Percentiles rank a stretch among this genome's conserved stretches.
These are phyloP conservation scores for Cyanocitta stelleri DNA, from an alignment of 2,113 vertebrate species.

Conservation along the genomic window DNA sequence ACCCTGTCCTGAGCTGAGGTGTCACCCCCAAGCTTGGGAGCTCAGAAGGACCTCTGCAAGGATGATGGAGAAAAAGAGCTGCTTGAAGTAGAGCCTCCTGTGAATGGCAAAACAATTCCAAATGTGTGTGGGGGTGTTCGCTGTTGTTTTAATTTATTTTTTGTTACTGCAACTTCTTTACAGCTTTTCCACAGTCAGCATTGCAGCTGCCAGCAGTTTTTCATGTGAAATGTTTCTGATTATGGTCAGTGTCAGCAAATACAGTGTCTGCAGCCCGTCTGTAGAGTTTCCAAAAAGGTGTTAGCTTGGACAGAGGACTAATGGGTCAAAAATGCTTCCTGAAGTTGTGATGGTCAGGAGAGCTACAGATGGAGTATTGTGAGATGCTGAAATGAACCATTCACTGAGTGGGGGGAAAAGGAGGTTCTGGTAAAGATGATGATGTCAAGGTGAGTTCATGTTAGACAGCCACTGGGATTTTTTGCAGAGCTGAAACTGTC, in stretches of 20 bases:
- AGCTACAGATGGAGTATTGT: neutral
- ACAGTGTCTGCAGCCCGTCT: neutral
- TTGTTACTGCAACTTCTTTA: neutral
- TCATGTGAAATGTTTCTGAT: neutral
- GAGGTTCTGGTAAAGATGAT: neutral
- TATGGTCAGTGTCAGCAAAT: neutral
- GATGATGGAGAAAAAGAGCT: neutral
- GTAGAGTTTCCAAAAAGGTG: neutral
- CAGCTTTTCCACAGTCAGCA: neutral
- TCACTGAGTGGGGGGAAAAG: neutral
- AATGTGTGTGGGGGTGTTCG: accelerated
- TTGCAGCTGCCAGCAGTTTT: neutral
- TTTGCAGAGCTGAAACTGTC: neutral
- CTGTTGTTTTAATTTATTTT: neutral
- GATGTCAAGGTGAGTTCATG: neutral
- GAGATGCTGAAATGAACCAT: neutral
- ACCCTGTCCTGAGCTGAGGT: neutral
- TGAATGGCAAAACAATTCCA: neutral
- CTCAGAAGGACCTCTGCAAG: neutral
- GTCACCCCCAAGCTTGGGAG: neutral
- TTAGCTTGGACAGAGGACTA: neutral
- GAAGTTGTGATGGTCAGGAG: neutral
- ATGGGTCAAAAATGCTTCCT: neutral
- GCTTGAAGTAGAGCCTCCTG: neutral
- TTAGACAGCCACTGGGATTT: neutral